Percentiles rank a stretch among this genome's conserved stretches.
Evolutionary conservation across 2,113 vertebrate genomes (phyloP).

Genomic region (Alligator mississippiensis): DNA sequence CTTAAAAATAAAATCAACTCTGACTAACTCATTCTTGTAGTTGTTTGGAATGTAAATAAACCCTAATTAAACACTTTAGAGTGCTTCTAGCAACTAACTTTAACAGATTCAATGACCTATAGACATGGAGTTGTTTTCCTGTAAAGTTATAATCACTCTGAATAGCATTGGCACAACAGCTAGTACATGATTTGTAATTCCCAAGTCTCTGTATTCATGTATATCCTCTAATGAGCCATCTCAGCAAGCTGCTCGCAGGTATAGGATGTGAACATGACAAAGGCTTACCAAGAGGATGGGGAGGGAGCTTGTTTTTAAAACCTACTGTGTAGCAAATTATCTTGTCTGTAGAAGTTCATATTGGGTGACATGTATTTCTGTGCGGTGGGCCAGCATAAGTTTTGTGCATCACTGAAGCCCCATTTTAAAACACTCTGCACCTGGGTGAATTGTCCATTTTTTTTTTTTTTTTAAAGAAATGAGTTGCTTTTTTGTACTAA

Average conservation of each 20-base stretch:
- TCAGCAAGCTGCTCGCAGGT: background rate
- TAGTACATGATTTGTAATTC: background rate
- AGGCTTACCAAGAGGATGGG: background rate
- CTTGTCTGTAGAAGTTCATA: background rate
- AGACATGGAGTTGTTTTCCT: background rate
- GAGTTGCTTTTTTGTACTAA: background rate
- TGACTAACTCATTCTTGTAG: background rate
- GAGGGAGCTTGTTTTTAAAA: background rate
- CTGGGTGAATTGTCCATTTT: rapidly evolving
- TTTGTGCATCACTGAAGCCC: background rate
- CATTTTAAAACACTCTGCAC: background rate
- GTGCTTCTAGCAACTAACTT: background rate
- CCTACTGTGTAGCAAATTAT: background rate
- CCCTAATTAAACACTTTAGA: background rate
- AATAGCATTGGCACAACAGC: background rate
- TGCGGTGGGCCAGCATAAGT: background rate
- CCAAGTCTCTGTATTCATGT: background rate
- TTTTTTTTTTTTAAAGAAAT: background rate
- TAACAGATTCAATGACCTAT: background rate
- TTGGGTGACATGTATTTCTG: background rate
- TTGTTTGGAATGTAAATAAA: background rate
- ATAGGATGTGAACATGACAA: background rate
- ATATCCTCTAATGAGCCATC: background rate
- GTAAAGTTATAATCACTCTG: background rate
- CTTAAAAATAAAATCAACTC: background rate